Base-by-base conservation (phyloP, 2,888 invertebrate species). In the Athalia cordata region DNA sequence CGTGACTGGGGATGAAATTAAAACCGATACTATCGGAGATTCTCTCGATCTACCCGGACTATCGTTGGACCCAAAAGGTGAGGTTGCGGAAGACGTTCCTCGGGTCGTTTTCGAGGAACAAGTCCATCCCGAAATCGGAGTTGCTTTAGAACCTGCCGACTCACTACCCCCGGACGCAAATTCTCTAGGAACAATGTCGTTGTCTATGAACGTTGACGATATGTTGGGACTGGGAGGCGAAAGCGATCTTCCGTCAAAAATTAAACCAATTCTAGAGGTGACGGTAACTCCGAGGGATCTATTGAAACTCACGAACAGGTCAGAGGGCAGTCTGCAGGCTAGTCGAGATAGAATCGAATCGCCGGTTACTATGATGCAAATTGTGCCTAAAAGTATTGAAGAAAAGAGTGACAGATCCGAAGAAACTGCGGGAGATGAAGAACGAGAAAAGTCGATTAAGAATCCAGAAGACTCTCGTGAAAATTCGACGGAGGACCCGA, bases 341-440 rank as follows among this genome's bases (percentile, higher is more conserved):
- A 80, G 82, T 15, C 81, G 80, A 13, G 84, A 81, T 6, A 81
- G 83, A 61, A 77, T 78, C 1, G 80, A 81, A 47, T 83, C 85
- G 4, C 85, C 85, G 11, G 80, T 85, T 8, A 85, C 85, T 47
- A 85, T 85, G 83, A 83, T 84, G 80, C 85, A 85, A 62, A 83
- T 83, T 55, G 83, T 78, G 1, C 82, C 84, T 0, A 79, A 65
- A 29, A 78, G 80, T 45, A 78, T 80, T 3, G 83, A 82, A 9
- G 82, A 83, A 5, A 80, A 77, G n/a, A 72, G 70, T 3, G 77
- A 77, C 5, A 77, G 79, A 55, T 57, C 55, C 15, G 77, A 78
- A 66, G 78, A 72, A 55, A 29, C 29, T 29, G 29, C 29, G 29
- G 29, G 29, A 29, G 29, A 29, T 29, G 29, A 29, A 29, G 29